Evolutionary conservation across 1,140 invertebrate species (phyloP).

Genomic region (Rhyzopertha dominica): DNA sequence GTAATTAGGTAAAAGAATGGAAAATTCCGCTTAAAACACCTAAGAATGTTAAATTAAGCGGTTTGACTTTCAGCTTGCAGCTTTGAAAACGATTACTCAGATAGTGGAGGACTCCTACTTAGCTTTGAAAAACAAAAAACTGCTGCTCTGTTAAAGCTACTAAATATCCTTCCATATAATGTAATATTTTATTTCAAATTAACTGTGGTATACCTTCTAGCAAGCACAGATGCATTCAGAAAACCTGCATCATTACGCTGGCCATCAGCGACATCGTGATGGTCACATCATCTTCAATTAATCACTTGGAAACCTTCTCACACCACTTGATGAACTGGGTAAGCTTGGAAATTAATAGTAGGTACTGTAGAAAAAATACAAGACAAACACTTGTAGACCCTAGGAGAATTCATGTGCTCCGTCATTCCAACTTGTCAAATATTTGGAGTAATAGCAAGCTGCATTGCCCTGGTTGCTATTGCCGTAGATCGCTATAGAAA

Average conservation of each 20-base stretch:
- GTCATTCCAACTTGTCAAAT: slow-evolving; percentile 50
- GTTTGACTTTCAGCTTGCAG: too few relatives aligned
- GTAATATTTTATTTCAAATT: too few relatives aligned
- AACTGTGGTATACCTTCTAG: too few relatives aligned
- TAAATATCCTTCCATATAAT: too few relatives aligned
- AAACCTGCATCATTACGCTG: slow-evolving; percentile 46
- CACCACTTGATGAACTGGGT: slow-evolving; percentile 36
- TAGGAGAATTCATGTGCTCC: slow-evolving; percentile 47
- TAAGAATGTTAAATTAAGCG: too few relatives aligned
- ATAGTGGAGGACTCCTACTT: too few relatives aligned
- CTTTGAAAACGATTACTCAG: too few relatives aligned
- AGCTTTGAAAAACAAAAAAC: too few relatives aligned
- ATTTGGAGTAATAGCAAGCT: slow-evolving; percentile 47
- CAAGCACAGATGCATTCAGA: slow-evolving; percentile 39
- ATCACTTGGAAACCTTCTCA: slow-evolving; percentile 34
- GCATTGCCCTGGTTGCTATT: slow-evolving; percentile 50
- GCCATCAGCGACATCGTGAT: slow-evolving; percentile 46
- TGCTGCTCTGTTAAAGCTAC: too few relatives aligned
- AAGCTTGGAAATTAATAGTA: slow-evolving; percentile 16
- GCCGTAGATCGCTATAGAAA: slow-evolving; percentile 52
- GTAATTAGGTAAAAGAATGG: too few relatives aligned
- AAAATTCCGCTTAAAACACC: too few relatives aligned
- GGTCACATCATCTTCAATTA: slow-evolving; percentile 34
- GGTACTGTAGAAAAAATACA: too few relatives aligned
- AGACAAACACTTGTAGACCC: slow-evolving; percentile 36